Percentiles rank a stretch among this genome's conserved stretches.
Evolutionary conservation across 2,797 vertebrate genomes (phyloP).

Genomic region (Lepilemur ruficaudatus): DNA sequence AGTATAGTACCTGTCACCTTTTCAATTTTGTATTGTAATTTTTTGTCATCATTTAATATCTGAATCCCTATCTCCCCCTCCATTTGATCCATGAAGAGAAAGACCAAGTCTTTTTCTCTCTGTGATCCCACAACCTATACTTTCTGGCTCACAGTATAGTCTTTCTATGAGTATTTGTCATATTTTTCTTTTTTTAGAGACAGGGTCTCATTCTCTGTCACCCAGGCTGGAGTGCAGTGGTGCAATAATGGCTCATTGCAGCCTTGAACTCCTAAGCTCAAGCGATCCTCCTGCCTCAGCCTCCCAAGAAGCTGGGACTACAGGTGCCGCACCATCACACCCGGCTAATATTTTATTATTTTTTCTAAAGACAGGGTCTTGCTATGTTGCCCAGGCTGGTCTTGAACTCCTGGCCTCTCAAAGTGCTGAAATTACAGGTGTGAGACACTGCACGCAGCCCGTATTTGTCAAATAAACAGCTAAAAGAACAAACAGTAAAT

Average conservation of each 20-base stretch:
- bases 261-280: neutral
- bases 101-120: neutral
- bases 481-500: neutral
- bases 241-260: neutral
- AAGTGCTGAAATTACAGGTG: neutral
- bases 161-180: constrained; percentile 13
- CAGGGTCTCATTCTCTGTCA: neutral
- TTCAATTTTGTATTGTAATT: neutral
- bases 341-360: neutral
- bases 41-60: neutral
- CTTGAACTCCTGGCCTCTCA: neutral
- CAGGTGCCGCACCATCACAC: neutral
- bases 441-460: neutral
- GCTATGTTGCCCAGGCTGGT: neutral
- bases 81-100: neutral
- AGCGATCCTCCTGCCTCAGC: neutral
- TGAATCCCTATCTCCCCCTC: neutral
- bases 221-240: neutral
- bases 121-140: neutral
- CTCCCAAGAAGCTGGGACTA: neutral
- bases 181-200: neutral
- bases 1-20: neutral
- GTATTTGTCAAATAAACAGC: neutral
- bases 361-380: neutral
- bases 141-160: neutral